Evolutionary conservation across 2,888 invertebrate genomes (phyloP), one percentile per base, ranked within the genome.

Genomic region (Rhogogaster chlorosoma): DNA sequence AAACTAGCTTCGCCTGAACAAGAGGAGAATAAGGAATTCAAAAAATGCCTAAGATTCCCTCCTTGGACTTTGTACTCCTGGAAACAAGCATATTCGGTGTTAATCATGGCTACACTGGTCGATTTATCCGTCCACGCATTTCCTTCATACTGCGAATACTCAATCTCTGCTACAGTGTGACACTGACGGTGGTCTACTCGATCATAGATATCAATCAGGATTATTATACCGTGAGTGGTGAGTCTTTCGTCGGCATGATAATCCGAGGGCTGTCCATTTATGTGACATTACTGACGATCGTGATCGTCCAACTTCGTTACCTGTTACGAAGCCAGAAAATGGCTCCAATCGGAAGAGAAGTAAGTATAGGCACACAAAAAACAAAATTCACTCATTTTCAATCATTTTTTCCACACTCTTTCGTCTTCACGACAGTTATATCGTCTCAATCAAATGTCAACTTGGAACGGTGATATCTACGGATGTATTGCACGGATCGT

Each of bases 71-170:
- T 22, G 80, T 61, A 15, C 38, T 80, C 2, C 36, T 80, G 18
- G 36, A 61, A 57, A 32, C 80, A 5, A 36, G 80, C 38, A 38
- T 80, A 4, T 80, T 80, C n/a, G 80, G 80, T 57, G 80, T 80
- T n/a, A 36, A 80, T 22, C 61, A n/a, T n/a, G 80, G 80, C 18
- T 61, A 80, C 61, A 57, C 57, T 36, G 80, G 80, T n/a, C 53
- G 36, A 2, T 80, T 29, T 26, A 61, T 80, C 7, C 5, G 80
- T 36, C 61, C 61, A 61, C 61, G 61, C 4, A 22, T 32, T 7
- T 10, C 80, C 61, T 38, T 61, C 61, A 26, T 36, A 61, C 61
- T 80, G 4, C 22, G 36, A 15, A 61, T 61, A 45, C 36, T 32
- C 1, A 80, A 80, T 80, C 38, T 80, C 36, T 61, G 32, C 22